These are phyloP conservation scores for Piaya cayana DNA, from an alignment of 2,113 vertebrate genomes.

Conservation along the genomic window DNA sequence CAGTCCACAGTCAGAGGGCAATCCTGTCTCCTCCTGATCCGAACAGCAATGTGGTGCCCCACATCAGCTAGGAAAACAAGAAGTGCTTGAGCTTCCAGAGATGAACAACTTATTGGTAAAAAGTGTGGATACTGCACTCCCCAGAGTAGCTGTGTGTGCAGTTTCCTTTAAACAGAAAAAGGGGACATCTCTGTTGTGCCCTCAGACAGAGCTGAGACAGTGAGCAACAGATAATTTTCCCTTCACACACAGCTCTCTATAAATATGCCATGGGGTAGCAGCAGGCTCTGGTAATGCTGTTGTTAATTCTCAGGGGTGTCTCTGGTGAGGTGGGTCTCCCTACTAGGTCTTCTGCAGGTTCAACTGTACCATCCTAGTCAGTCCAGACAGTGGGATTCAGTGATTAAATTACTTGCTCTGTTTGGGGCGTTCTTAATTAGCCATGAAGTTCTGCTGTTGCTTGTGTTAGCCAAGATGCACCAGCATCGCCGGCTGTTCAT, in stretches of 20 bases:
- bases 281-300: not conserved
- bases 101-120: not conserved
- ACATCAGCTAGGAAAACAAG: not conserved
- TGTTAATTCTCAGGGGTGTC: not conserved
- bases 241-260: not conserved
- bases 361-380: not conserved
- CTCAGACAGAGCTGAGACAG: not conserved
- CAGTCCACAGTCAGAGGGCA: not conserved
- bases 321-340: not conserved
- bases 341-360: not conserved
- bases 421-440: not conserved
- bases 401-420: not conserved
- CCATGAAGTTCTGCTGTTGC: not conserved
- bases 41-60: not conserved
- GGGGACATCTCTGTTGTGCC: not conserved
- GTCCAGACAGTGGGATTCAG: not conserved
- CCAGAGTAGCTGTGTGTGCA: not conserved
- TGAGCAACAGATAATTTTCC: not conserved
- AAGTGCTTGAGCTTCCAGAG: not conserved
- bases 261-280: not conserved
- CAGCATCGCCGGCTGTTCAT: not conserved
- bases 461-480: not conserved
- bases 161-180: not conserved
- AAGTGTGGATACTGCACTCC: not conserved
- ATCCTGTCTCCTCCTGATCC: not conserved